These are phyloP conservation scores for Erebia palarica DNA, from an alignment of 2,888 invertebrate species.

Conservation along the genomic window DNA sequence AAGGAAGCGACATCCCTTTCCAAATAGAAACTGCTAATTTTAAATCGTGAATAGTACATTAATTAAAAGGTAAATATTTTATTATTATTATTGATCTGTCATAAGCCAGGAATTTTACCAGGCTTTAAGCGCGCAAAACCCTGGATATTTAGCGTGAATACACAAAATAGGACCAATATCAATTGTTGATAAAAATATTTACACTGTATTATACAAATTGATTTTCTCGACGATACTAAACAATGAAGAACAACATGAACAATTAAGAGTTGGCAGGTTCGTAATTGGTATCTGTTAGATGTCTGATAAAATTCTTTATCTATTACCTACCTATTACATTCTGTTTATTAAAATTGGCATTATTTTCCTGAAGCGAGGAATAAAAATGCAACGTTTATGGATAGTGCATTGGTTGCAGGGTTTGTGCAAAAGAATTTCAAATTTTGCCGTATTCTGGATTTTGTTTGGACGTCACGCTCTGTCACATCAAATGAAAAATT, in stretches of 20 bases:
- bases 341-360: constrained; percentile 75
- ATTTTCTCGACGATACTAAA: constrained; percentile 14
- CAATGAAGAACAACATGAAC: too few species aligned
- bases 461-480: constrained; percentile 62
- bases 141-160: not conserved
- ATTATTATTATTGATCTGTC: not conserved
- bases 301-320: constrained; percentile 20
- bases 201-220: constrained; percentile 21
- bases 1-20: too few species aligned
- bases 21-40: too few species aligned
- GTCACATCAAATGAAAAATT: constrained; percentile 40
- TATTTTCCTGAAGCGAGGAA: constrained; percentile 78
- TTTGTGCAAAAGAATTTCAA: constrained; percentile 72
- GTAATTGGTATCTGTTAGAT: constrained; percentile 22
- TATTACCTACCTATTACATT: not conserved
- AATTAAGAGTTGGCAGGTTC: constrained; percentile 30
- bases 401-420: constrained; percentile 75
- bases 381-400: constrained; percentile 67
- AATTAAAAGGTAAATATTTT: too few species aligned
- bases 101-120: not conserved
- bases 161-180: constrained; percentile 11
- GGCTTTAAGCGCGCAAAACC: constrained; percentile 1
- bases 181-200: constrained; percentile 3
- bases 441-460: constrained; percentile 65
- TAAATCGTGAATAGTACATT: too few species aligned